Conservation (phyloP, 1,140 invertebrate genomes). For the Panagrolaimus sp. region DNA sequence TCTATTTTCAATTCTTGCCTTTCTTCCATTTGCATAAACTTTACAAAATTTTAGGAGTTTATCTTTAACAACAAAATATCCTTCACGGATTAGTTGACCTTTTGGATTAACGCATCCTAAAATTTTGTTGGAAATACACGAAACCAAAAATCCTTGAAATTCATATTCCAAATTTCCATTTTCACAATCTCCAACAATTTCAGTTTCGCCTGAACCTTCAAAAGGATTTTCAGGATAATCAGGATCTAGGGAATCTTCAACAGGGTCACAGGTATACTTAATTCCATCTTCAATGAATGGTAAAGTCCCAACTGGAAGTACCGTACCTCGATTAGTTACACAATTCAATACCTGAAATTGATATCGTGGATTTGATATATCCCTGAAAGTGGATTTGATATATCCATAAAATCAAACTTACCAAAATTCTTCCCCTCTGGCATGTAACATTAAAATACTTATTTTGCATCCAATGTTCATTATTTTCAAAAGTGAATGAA, state of each 20-base stretch:
- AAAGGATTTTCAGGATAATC: background rate
- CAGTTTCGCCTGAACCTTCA: background rate
- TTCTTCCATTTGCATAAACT: background rate
- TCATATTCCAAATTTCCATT: background rate
- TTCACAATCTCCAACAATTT: conserved; percentile 1
- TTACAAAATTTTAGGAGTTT: background rate
- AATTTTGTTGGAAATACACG: background rate
- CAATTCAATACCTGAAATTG: conserved; percentile 2
- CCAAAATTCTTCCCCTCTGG: background rate
- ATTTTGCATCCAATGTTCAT: conserved; percentile 13
- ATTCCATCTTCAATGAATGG: conserved; percentile 10
- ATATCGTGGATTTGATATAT: background rate
- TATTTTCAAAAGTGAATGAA: background rate
- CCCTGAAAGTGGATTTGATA: background rate
- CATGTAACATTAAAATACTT: conserved; percentile 16
- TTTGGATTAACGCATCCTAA: conserved; percentile 7
- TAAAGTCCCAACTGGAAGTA: background rate
- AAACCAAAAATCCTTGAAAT: conserved; percentile 1
- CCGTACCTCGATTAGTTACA: background rate
- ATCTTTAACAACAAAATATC: background rate
- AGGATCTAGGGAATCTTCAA: background rate
- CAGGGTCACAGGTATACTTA: conserved; percentile 3
- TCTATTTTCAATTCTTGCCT: conserved; percentile 6
- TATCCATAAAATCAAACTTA: too few relatives aligned
- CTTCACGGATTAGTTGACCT: background rate